These are phyloP conservation scores for Zelostemma sp. DNA, from an alignment of 1,140 invertebrate genomes.

Conservation along the genomic window DNA sequence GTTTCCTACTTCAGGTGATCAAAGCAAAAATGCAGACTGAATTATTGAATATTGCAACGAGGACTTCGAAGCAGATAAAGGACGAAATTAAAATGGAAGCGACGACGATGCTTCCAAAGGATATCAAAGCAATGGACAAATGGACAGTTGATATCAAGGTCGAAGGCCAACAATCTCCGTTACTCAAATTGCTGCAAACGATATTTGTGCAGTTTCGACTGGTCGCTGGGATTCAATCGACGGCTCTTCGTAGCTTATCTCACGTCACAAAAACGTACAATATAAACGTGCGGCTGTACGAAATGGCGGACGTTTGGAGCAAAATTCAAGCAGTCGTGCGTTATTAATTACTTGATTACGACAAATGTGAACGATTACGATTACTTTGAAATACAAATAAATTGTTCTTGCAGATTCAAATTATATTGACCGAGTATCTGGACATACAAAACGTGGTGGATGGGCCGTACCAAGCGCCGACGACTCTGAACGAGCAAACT, in stretches of 20 bases:
- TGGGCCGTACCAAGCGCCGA: conserved; percentile 71
- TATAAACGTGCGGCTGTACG: conserved; percentile 75
- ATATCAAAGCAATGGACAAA: conserved; percentile 15
- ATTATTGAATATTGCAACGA: conserved; percentile 81
- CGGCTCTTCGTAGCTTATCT: conserved; percentile 75
- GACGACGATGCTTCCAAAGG: neutral
- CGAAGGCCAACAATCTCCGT: conserved; percentile 49
- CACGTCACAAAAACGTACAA: conserved; percentile 72
- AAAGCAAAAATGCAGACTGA: conserved; percentile 86
- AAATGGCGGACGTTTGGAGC: conserved; percentile 88
- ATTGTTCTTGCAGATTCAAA: conserved; percentile 76
- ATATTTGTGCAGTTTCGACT: conserved; percentile 83
- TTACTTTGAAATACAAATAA: too few species aligned
- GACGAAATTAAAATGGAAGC: conserved; percentile 59
- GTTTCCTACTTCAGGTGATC: conserved; percentile 77
- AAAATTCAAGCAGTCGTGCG: conserved; percentile 89
- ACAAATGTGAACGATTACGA: neutral
- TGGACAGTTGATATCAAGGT: conserved; percentile 29
- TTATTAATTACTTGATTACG: conserved; percentile 11
- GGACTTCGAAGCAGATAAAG: conserved; percentile 82
- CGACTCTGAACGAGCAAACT: conserved; percentile 73
- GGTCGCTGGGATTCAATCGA: conserved; percentile 78
- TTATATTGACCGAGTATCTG: conserved; percentile 85
- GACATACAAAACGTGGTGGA: conserved; percentile 81
- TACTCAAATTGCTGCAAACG: conserved; percentile 74